Conservation (phyloP, 2,113 vertebrate species). For the Sapajus apella region DNA sequence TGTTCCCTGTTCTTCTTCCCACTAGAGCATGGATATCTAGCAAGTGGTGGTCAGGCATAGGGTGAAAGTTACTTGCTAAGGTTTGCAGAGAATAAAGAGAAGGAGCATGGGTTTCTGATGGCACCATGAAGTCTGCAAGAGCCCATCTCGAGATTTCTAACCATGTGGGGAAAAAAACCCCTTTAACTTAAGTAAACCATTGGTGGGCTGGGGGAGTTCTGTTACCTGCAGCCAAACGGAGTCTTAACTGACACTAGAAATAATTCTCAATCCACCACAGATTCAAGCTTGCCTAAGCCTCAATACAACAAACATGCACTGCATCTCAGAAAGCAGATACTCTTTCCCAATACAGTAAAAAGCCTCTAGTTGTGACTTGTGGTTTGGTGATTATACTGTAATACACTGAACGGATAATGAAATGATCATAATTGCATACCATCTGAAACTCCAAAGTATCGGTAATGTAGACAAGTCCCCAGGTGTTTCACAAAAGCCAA, state of each 20-base stretch:
- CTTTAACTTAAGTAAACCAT: not conserved
- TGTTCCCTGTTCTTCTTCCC: not conserved
- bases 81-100: not conserved
- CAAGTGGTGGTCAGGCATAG: not conserved
- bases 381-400: not conserved
- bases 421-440: not conserved
- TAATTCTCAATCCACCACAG: not conserved
- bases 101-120: not conserved
- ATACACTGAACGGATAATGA: not conserved
- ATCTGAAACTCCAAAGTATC: not conserved
- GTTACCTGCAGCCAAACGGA: not conserved
- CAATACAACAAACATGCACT: not conserved
- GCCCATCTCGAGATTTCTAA: not conserved
- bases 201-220: not conserved
- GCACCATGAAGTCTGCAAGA: not conserved
- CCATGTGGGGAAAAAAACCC: not conserved
- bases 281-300: slow-evolving; percentile 23
- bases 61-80: not conserved
- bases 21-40: not conserved
- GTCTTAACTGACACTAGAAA: not conserved
- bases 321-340: not conserved
- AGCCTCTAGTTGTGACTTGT: not conserved
- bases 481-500: not conserved
- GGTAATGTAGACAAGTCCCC: not conserved
- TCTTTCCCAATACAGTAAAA: slow-evolving; percentile 25